Percentiles rank a stretch among this genome's conserved stretches.
Evolutionary conservation across 2,797 vertebrate genomes (phyloP).

Genomic region (Sebastes oblongus): DNA sequence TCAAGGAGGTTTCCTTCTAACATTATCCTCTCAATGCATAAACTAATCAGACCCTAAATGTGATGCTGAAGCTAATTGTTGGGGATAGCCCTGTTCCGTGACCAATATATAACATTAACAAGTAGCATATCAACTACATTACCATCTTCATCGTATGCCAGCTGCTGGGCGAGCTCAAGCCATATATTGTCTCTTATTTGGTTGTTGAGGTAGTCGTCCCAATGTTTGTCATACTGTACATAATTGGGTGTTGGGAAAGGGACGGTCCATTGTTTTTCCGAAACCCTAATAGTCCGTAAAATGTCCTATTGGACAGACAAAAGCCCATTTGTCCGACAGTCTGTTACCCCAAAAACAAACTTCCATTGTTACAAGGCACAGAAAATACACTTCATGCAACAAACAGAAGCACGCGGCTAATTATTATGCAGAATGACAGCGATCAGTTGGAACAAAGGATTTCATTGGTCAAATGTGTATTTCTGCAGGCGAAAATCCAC

Average conservation of each 20-base stretch:
- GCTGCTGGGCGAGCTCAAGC: not conserved
- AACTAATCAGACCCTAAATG: not conserved
- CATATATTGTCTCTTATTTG: no score
- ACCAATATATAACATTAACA: not conserved
- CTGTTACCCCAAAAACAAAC: not conserved
- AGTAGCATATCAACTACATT: not conserved
- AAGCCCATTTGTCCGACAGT: not conserved
- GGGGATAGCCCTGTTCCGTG: not conserved
- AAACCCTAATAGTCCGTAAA: not conserved
- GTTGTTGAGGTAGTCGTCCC: not conserved
- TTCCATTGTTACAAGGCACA: accelerated
- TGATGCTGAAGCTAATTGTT: not conserved
- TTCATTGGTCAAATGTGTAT: no score
- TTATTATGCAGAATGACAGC: not conserved
- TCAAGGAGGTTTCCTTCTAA: not conserved
- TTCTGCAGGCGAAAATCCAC: accelerated
- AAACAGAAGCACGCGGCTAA: not conserved
- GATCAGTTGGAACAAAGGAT: no score
- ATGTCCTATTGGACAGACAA: not conserved
- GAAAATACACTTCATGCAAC: not conserved
- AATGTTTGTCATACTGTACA: not conserved
- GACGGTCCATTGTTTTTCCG: not conserved
- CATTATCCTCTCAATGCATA: not conserved
- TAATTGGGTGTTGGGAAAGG: not conserved
- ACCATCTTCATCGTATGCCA: not conserved